A percentile compares a stretch with the other conserved stretches of the same genome.
Evolutionary conservation across 2,113 vertebrate species (phyloP).

Genomic region (Argyrosomus japonicus): DNA sequence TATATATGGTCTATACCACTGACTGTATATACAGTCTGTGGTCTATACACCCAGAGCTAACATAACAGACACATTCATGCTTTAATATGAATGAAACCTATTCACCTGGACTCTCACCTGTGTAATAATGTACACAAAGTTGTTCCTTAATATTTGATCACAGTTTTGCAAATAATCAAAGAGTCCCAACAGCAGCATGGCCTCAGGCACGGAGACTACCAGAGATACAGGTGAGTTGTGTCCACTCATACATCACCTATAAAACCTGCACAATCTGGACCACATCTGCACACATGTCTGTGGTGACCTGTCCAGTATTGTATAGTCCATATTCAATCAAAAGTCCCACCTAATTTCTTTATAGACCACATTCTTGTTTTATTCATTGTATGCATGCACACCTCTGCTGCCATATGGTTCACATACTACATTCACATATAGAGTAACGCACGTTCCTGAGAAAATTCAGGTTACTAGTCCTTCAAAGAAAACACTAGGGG

Average conservation of each 20-base stretch:
- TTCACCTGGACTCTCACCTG: not conserved
- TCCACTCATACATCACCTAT: too few relatives aligned
- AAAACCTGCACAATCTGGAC: too few relatives aligned
- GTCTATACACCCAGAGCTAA: not conserved
- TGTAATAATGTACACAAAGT: not conserved
- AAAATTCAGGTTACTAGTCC: not conserved
- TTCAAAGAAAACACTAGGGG: not conserved
- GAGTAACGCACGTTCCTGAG: not conserved
- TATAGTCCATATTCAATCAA: not conserved
- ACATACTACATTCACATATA: not conserved
- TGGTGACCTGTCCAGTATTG: not conserved
- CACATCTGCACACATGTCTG: too few relatives aligned
- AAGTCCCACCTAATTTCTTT: not conserved
- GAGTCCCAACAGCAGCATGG: slow-evolving; percentile 99
- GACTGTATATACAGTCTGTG: too few relatives aligned
- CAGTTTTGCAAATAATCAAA: slow-evolving; percentile 98
- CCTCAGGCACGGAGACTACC: slow-evolving; percentile 96
- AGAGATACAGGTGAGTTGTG: slow-evolving; percentile 93
- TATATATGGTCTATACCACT: too few relatives aligned
- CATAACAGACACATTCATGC: not conserved
- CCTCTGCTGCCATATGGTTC: slow-evolving; percentile 2
- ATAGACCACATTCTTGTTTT: not conserved
- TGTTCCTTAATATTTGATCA: slow-evolving; percentile 79
- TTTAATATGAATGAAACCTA: not conserved
- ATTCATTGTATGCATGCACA: not conserved